Base-by-base conservation (phyloP, 2,113 vertebrate genomes). In the Phalacrocorax pelagicus region DNA sequence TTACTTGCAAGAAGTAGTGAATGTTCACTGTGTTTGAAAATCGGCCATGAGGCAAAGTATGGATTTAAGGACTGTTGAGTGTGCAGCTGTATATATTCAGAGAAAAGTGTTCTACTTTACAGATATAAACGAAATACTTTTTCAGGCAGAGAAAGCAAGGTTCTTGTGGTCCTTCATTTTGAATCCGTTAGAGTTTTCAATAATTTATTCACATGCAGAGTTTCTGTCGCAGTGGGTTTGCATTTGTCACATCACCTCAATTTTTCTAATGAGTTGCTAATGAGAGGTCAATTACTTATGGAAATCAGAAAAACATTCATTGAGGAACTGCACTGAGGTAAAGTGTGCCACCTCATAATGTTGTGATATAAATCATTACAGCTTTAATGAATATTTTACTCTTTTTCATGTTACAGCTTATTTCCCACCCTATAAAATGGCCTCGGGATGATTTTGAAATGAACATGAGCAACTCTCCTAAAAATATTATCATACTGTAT, bases 211-310 rank as follows among this genome's bases (percentile, higher is more conserved):
- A 88, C 19, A 86, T 26, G 47, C 88, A 96, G 90, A 96, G 79
- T 92, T 95, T 91, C 77, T 96, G 84, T 96, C 23, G 6, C 84
- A 85, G 86, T 95, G 93, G 88, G 94, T 97, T 97, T 97, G 75
- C 63, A 42, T 97, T 97, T 97, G 94, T 91, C 96, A 96, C 81
- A 86, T 95, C 94, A 85, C 88, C 86, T 98, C 97, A 95, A 91
- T 98, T 97, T 97, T 97, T 95, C 96, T 98, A 98, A 98, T 85
- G 94, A 97, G 94, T 84, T 69, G 67, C 58, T 98, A 97, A 97
- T 97, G 96, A 96, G 96, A 96, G 97, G 97, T 97, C 98, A 97
- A 97, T 97, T 97, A 95, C 96, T 97, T 94, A 97, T 96, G 93
- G 95, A 98, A 98, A 98, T 98, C 91, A 97, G 86, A 91, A 94